phyloP scores from a whole-genome alignment of 1,140 invertebrate genomes.

The Lordiphosa stackelbergi region DNA sequence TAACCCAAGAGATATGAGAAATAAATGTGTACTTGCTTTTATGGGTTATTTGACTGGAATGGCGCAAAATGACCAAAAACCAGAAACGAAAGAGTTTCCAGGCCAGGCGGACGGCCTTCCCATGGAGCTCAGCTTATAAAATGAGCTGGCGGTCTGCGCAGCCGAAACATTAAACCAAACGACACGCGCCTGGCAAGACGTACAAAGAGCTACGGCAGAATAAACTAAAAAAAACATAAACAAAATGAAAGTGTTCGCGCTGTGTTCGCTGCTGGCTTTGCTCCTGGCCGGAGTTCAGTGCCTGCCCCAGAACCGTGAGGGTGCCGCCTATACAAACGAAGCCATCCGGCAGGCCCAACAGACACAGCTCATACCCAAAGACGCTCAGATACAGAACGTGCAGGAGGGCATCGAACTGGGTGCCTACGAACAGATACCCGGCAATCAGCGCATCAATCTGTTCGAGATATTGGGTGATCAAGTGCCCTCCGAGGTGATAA shows the following conservation, averaged over 20 bases:
- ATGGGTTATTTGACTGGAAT: constrained; percentile 47
- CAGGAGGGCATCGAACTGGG: constrained; percentile 90
- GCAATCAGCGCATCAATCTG: constrained; percentile 88
- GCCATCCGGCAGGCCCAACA: constrained; percentile 91
- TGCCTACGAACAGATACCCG: constrained; percentile 89
- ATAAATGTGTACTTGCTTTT: constrained; percentile 17
- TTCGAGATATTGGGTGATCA: constrained; percentile 89
- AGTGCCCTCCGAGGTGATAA: constrained; percentile 90
- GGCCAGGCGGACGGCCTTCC: constrained; percentile 35
- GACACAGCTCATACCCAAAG: constrained; percentile 88
- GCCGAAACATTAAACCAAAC: constrained; percentile 68
- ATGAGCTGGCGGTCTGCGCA: constrained; percentile 45
- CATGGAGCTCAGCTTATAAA: constrained; percentile 70
- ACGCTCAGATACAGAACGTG: constrained; percentile 89
- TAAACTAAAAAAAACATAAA: constrained; percentile 9
- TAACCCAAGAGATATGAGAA: constrained; percentile 19
- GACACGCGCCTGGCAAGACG: constrained; percentile 67
- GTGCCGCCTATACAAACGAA: constrained; percentile 87
- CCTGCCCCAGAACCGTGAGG: constrained; percentile 84
- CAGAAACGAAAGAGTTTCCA: constrained; percentile 62
- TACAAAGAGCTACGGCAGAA: not conserved
- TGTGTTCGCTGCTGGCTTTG: constrained; percentile 72
- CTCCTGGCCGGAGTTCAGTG: constrained; percentile 78
- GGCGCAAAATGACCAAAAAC: constrained; percentile 33
- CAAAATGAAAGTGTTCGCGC: constrained; percentile 76